phyloP scores from a whole-genome alignment of 1,140 invertebrate species.

The Gonatopus flavifemur region DNA sequence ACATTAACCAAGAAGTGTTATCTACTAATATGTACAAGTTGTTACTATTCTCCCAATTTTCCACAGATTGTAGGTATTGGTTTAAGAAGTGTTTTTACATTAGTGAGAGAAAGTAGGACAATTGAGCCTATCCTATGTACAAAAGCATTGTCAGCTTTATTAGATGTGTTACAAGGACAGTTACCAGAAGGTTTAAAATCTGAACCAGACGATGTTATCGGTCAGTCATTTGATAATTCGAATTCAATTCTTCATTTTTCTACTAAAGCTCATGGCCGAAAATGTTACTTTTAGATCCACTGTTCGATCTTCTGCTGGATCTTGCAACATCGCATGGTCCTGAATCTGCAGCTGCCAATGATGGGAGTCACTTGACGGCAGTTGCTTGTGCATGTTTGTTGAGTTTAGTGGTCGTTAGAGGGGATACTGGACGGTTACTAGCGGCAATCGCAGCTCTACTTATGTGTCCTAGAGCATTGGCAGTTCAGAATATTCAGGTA shows the following conservation, averaged over 20 bases:
- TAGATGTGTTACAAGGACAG: conserved; percentile 91
- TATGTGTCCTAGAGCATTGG: conserved; percentile 79
- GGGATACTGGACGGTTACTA: conserved; percentile 90
- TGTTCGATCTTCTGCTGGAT: conserved; percentile 79
- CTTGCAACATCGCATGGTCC: conserved; percentile 71
- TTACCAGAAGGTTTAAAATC: conserved; percentile 79
- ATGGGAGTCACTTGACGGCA: conserved; percentile 74
- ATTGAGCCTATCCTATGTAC: conserved; percentile 83
- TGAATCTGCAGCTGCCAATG: conserved; percentile 59
- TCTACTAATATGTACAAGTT: not conserved
- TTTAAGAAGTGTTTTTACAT: conserved; percentile 85
- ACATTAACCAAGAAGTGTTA: not conserved
- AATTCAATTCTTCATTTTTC: conserved; percentile 1
- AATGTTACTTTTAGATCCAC: conserved; percentile 62
- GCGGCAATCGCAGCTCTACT: conserved; percentile 83
- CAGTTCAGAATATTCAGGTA: conserved; percentile 79
- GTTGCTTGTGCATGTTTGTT: conserved; percentile 88
- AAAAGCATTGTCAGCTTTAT: conserved; percentile 80
- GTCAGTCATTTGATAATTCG: conserved; percentile 46
- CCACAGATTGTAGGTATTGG: conserved; percentile 87
- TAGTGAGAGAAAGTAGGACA: conserved; percentile 83
- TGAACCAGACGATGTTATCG: conserved; percentile 73
- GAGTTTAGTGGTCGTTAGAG: conserved; percentile 86
- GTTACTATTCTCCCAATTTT: conserved; percentile 3
- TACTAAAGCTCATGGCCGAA: no score